A percentile compares a stretch with the other conserved stretches of the same genome.
Conservation (phyloP, 2,113 vertebrate species). For the Onychostoma macrolepis region DNA sequence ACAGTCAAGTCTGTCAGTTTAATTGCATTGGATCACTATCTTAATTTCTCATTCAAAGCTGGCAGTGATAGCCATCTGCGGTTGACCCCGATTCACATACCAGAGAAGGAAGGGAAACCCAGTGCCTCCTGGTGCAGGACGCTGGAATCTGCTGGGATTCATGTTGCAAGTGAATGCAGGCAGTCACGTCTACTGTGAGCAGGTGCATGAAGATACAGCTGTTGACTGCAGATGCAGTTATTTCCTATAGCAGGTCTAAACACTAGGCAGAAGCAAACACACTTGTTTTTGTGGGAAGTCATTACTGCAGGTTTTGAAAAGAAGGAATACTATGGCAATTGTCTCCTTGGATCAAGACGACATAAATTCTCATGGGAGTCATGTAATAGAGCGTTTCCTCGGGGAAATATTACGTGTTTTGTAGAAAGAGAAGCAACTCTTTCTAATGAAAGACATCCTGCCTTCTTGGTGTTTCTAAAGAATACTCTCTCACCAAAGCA, state of each 20-base stretch:
- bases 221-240: constrained; percentile 24
- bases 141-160: constrained; percentile 12
- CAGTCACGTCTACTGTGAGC: constrained; percentile 29
- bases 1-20: constrained; percentile 55
- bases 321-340: neutral
- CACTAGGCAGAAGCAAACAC: neutral
- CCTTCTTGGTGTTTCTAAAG: neutral
- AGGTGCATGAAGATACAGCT: constrained; percentile 1
- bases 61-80: constrained; percentile 55
- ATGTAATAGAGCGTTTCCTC: neutral
- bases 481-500: neutral
- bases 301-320: neutral
- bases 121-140: neutral
- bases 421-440: neutral
- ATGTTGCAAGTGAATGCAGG: constrained; percentile 18
- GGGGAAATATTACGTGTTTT: constrained; percentile 7
- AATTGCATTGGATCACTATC: constrained; percentile 52
- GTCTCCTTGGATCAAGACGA: neutral
- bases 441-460: neutral
- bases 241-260: constrained; percentile 16
- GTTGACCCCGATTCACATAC: constrained; percentile 1
- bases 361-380: neutral
- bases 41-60: constrained; percentile 68
- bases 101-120: constrained; percentile 45
- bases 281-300: constrained; percentile 8